These are phyloP conservation scores for Myathropa florea DNA, from an alignment of 2,888 invertebrate genomes.

Conservation along the genomic window DNA sequence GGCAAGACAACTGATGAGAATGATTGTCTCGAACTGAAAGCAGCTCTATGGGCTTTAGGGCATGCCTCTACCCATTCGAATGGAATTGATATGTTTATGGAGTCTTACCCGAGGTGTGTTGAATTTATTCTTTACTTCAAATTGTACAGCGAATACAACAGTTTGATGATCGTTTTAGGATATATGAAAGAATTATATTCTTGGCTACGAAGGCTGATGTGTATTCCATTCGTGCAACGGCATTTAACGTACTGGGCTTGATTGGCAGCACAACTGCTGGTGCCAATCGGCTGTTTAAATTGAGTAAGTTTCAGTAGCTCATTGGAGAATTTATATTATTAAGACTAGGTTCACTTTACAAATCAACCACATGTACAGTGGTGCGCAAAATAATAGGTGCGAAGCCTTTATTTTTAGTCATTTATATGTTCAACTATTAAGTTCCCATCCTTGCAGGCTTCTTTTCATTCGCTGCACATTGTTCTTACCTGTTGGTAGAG, in stretches of 20 bases:
- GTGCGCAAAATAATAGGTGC: too few species aligned
- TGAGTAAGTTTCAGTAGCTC: conserved; percentile 81
- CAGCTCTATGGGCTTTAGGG: conserved; percentile 94
- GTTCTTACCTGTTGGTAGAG: too few species aligned
- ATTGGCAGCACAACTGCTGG: conserved; percentile 92
- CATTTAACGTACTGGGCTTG: conserved; percentile 90
- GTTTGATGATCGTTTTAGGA: conserved; percentile 72
- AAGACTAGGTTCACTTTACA: too few species aligned
- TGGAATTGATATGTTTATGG: conserved; percentile 88
- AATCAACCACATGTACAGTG: too few species aligned
- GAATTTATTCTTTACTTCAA: not conserved
- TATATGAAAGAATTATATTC: conserved; percentile 82
- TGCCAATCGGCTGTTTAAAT: conserved; percentile 88
- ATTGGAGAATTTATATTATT: too few species aligned
- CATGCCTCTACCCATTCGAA: conserved; percentile 89
- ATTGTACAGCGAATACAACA: not conserved
- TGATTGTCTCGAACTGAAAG: conserved; percentile 90
- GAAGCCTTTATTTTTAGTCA: too few species aligned
- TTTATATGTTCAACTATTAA: too few species aligned
- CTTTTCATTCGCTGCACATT: too few species aligned
- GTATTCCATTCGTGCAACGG: conserved; percentile 93
- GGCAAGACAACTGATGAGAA: conserved; percentile 85
- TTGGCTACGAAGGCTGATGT: conserved; percentile 91
- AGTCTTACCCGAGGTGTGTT: conserved; percentile 76
- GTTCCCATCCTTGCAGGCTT: too few species aligned